phyloP scores from a whole-genome alignment of 1,140 invertebrate species.

The Steinernema feltiae region DNA sequence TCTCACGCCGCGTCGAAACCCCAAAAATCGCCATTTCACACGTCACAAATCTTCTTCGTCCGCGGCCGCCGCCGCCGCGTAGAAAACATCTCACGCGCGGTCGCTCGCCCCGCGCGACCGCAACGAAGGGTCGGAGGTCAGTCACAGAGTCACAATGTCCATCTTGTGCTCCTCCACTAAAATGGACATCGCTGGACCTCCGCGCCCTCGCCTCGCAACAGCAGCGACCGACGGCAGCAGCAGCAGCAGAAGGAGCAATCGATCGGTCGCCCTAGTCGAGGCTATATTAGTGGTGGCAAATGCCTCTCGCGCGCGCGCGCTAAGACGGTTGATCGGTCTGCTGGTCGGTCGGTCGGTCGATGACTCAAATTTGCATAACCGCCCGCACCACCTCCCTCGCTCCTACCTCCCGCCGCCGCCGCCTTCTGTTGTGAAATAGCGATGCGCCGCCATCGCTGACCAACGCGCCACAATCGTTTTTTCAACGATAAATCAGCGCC shows the following conservation, averaged over 20 bases:
- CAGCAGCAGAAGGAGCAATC: neutral
- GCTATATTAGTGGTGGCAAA: neutral
- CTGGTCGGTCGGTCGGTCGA: neutral
- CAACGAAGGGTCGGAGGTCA: neutral
- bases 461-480: too few relatives aligned
- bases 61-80: neutral
- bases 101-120: neutral
- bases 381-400: neutral
- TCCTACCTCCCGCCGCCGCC: too few relatives aligned
- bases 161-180: too few relatives aligned
- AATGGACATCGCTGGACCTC: constrained; percentile 11
- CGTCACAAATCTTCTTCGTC: neutral
- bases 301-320: neutral
- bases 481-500: too few relatives aligned
- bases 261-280: neutral
- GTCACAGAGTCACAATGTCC: neutral
- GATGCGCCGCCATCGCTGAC: neutral
- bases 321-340: neutral
- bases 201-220: neutral
- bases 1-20: neutral
- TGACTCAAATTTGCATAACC: constrained; percentile 3
- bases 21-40: neutral
- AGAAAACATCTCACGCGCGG: neutral
- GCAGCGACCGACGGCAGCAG: neutral
- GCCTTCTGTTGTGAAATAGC: neutral